Evolutionary conservation across 2,888 invertebrate species (phyloP).

Genomic region (Amphiduros pacificus): DNA sequence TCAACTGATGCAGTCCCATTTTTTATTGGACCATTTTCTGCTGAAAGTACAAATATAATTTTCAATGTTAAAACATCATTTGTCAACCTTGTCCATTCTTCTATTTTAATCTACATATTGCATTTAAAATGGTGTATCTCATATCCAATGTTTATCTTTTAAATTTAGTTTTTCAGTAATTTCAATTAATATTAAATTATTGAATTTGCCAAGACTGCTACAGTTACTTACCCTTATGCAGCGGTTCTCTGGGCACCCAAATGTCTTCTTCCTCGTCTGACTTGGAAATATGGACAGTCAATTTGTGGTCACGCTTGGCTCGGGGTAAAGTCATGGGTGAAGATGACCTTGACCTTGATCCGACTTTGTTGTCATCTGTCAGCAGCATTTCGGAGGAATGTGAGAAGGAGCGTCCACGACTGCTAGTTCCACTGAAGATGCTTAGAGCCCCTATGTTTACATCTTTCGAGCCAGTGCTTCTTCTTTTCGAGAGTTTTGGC

Average conservation of each 20-base stretch:
- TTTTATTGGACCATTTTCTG: too few relatives aligned
- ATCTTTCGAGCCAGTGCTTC: background rate
- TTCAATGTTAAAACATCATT: too few relatives aligned
- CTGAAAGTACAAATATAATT: too few relatives aligned
- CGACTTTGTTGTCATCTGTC: conserved; percentile 6
- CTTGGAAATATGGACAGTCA: background rate
- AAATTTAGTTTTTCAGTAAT: too few relatives aligned
- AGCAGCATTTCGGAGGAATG: conserved; percentile 8
- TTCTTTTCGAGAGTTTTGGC: conserved; percentile 9
- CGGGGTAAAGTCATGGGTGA: conserved; percentile 1
- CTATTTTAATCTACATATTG: too few relatives aligned
- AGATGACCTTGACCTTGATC: background rate
- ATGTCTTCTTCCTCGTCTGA: background rate
- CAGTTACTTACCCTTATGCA: too few relatives aligned
- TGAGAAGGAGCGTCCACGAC: background rate
- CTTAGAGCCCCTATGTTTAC: background rate
- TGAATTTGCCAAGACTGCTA: conserved; percentile 1
- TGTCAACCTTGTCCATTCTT: too few relatives aligned
- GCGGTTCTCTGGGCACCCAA: too few relatives aligned
- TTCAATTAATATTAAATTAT: background rate
- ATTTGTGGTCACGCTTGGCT: background rate
- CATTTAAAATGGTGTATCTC: too few relatives aligned
- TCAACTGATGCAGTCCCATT: too few relatives aligned
- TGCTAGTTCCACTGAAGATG: background rate
- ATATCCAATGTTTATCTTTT: too few relatives aligned